phyloP scores from a whole-genome alignment of 2,797 vertebrate species.

The Lophotriccus pileatus region DNA sequence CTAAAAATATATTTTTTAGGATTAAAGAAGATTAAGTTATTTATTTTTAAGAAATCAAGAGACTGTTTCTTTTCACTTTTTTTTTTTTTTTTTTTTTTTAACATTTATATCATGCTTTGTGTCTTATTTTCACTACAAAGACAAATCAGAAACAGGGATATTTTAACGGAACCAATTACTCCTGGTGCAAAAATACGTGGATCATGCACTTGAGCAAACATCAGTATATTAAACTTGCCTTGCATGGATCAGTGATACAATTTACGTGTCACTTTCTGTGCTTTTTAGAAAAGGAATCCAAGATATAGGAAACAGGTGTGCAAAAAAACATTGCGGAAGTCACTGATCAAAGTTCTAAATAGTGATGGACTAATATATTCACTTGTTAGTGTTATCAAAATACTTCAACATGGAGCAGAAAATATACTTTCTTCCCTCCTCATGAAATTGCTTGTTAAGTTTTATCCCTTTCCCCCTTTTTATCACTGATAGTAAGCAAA shows the following conservation, averaged over 20 bases:
- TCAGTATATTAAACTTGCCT: not conserved
- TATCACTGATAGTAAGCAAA: not conserved
- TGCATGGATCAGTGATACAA: not conserved
- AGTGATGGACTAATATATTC: not conserved
- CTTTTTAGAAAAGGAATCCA: not conserved
- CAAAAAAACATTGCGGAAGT: not conserved
- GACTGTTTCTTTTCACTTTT: not conserved
- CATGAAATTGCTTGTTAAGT: not conserved
- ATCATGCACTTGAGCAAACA: not conserved
- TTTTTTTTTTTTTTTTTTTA: not conserved
- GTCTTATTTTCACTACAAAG: not conserved
- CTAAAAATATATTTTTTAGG: conserved; percentile 30
- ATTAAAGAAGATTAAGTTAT: not conserved
- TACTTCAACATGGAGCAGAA: not conserved
- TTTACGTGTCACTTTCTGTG: not conserved
- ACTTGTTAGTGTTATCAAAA: not conserved
- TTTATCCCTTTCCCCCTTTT: not conserved
- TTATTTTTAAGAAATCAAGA: not conserved
- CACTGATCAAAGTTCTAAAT: not conserved
- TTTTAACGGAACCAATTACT: not conserved
- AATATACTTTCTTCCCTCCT: not conserved
- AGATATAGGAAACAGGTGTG: not conserved
- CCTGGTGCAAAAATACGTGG: not conserved
- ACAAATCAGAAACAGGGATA: not conserved
- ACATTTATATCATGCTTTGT: not conserved